These are phyloP conservation scores for Diadromus collaris DNA, from an alignment of 2,888 invertebrate species.

Conservation along the genomic window DNA sequence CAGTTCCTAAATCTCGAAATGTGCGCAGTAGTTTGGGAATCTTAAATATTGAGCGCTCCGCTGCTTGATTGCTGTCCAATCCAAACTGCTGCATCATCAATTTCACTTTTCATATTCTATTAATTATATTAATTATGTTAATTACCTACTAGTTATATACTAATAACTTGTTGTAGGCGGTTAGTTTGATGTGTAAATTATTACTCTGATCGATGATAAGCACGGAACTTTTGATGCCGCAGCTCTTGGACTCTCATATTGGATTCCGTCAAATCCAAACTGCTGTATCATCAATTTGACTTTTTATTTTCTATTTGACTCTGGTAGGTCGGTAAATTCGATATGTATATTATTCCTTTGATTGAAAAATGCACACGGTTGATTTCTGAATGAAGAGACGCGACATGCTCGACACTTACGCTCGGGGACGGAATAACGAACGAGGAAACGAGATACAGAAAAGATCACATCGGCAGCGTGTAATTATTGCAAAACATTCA, in stretches of 20 bases:
- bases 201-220: conserved; percentile 44
- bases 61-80: too few relatives aligned
- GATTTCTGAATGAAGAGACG: conserved; percentile 16
- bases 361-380: conserved; percentile 17
- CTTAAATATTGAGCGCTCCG: too few relatives aligned
- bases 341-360: conserved; percentile 50
- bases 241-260: too few relatives aligned
- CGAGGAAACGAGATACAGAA: conserved; percentile 11
- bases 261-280: too few relatives aligned
- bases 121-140: too few relatives aligned
- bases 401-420: not conserved
- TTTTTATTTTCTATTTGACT: not conserved
- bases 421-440: not conserved
- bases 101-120: not conserved
- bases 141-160: too few relatives aligned
- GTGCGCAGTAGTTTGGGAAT: too few relatives aligned
- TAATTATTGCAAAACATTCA: conserved; percentile 23
- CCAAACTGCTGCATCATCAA: not conserved
- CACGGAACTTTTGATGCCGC: too few relatives aligned
- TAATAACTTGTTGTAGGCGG: not conserved
- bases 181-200: conserved; percentile 36
- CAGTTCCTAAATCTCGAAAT: too few relatives aligned
- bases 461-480: not conserved
- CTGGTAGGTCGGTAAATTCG: not conserved
- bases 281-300: not conserved